Base-by-base conservation (phyloP, 2,113 vertebrate genomes). In the Gambusia holbrooki region DNA sequence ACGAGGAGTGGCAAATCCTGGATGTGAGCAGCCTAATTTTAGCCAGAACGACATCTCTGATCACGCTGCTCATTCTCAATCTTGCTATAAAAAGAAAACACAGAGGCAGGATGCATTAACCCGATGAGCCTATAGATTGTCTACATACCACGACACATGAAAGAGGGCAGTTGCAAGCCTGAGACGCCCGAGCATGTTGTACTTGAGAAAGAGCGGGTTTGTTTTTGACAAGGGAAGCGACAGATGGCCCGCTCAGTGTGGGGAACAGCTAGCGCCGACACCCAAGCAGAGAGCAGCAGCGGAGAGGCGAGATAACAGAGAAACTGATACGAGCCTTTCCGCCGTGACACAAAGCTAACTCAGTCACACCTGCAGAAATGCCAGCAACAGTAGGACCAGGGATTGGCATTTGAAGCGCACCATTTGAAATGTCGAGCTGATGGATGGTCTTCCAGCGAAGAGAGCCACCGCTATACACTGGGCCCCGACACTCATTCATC, bases 231-330 rank as follows among this genome's bases (percentile, higher is more conserved):
- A 81, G 80, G 89, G 78, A 91, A 88, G 83, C 63, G 40, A 89
- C 93, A 93, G 93, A 93, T 93, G 92, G 93, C 80, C 82, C 35
- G 80, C 92, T 87, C 93, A 73, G 90, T 90, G 73, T 92, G 93
- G 81, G 82, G 33, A 87, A 87, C 86, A 85, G 90, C 86, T 81
- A 75, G 88, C 84, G 30, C 91, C 85, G 73, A 77, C 71, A 87
- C 84, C 86, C 86, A 79, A 80, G 74, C 79, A 80, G 82, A 84
- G 82, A 62, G 74, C 45, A 48, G 79, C 71, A 37, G 77, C 87
- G 87, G 80, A 84, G 87, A 77, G 71, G 73, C 88, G 65, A 73
- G 65, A 85, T 71, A 81, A 74, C 51, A 28, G 73, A 76, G 86
- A 87, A 69, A 73, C 72, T 68, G 69, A 87, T 76, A 77, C 79